These are phyloP conservation scores for Caenorhabditis japonica DNA, from an alignment of 2,888 invertebrate genomes.

Conservation along the genomic window DNA sequence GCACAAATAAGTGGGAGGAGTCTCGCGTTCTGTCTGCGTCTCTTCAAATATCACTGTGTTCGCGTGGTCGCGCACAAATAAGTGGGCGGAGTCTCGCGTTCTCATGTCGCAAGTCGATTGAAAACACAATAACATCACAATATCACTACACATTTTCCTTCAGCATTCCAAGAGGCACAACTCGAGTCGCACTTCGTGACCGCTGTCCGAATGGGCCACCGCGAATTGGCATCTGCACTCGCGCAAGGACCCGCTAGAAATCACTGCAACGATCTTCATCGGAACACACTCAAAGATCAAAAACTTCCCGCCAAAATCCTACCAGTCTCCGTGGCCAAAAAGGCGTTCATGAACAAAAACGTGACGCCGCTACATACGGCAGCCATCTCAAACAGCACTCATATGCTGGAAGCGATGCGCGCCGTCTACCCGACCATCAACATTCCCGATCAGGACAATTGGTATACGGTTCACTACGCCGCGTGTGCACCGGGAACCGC, in stretches of 20 bases:
- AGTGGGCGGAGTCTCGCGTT: too few relatives aligned
- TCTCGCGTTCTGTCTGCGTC: too few relatives aligned
- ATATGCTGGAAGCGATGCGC: constrained; percentile 76
- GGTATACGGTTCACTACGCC: constrained; percentile 80
- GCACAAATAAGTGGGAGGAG: too few relatives aligned
- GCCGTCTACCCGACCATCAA: constrained; percentile 79
- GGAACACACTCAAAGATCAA: constrained; percentile 74
- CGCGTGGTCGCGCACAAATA: too few relatives aligned
- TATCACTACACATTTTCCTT: not conserved
- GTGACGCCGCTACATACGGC: constrained; percentile 81
- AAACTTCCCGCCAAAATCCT: constrained; percentile 75
- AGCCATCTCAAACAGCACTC: constrained; percentile 80
- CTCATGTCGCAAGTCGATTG: too few relatives aligned
- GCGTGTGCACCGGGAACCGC: constrained; percentile 79
- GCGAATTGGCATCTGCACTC: constrained; percentile 50
- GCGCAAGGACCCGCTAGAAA: constrained; percentile 49
- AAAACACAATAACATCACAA: too few relatives aligned
- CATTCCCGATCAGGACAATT: constrained; percentile 78
- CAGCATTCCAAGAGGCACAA: constrained; percentile 30
- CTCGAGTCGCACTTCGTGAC: constrained; percentile 42
- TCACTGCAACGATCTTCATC: constrained; percentile 78
- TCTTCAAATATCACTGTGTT: too few relatives aligned
- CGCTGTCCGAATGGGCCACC: constrained; percentile 49
- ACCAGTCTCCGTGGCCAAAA: constrained; percentile 78
- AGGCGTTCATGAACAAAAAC: constrained; percentile 76